These are phyloP conservation scores for Leptodactylus fallax DNA, from an alignment of 2,797 vertebrate species.

Conservation along the genomic window DNA sequence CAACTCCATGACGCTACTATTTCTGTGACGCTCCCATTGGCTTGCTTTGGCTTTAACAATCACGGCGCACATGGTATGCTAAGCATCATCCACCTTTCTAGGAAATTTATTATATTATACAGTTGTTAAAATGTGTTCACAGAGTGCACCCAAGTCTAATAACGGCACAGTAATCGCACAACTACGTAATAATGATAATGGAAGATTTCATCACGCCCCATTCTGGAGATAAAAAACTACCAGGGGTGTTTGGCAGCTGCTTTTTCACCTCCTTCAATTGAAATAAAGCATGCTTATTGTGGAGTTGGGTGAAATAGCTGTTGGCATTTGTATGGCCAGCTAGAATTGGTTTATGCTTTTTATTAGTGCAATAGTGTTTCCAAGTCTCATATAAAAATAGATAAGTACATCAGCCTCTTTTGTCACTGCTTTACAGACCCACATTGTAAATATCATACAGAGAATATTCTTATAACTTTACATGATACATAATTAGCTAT, in stretches of 20 bases:
- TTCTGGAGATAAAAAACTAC: too few relatives aligned
- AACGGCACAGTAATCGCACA: background rate
- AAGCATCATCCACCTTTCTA: constrained; percentile 57
- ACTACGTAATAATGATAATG: background rate
- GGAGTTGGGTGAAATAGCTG: too few relatives aligned
- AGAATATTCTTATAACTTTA: background rate
- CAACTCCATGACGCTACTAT: background rate
- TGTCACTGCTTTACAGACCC: too few relatives aligned
- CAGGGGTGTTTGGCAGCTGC: too few relatives aligned
- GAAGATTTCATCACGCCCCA: too few relatives aligned
- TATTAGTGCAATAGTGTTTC: background rate
- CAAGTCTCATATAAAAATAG: background rate
- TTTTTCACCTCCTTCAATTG: too few relatives aligned
- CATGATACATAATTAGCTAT: background rate
- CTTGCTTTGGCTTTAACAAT: constrained; percentile 14
- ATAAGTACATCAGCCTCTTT: background rate
- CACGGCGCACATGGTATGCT: background rate
- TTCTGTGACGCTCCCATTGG: background rate
- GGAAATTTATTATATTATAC: background rate
- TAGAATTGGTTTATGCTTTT: too few relatives aligned
- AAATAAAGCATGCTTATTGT: too few relatives aligned
- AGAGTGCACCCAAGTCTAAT: background rate
- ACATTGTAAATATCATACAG: background rate
- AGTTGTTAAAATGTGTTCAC: background rate
- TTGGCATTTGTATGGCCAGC: background rate